A percentile compares a stretch with the other conserved stretches of the same genome.
Evolutionary conservation across 2,113 vertebrate species (phyloP).

Genomic region (Pagrus major): DNA sequence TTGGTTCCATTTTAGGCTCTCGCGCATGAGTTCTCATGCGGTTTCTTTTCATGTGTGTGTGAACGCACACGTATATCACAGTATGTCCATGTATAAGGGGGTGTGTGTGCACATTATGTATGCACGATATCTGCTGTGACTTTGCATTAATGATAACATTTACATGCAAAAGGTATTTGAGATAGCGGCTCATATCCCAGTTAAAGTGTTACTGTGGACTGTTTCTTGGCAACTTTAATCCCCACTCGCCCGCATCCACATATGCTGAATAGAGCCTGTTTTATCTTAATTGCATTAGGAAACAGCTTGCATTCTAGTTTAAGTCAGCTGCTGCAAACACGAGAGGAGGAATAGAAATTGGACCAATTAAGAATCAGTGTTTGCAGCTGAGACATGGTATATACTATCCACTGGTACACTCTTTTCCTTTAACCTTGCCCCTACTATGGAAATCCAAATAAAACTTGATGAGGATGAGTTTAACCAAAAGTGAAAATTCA

Average conservation of each 20-base stretch:
- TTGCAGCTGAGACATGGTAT: not conserved
- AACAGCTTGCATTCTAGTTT: constrained; percentile 15
- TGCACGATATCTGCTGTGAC: not conserved
- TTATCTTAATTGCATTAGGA: constrained; percentile 9
- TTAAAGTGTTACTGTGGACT: constrained; percentile 4
- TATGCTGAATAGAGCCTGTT: not conserved
- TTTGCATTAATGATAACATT: constrained; percentile 18
- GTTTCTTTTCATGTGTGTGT: not conserved
- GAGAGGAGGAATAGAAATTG: not conserved
- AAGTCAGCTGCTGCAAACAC: constrained; percentile 1
- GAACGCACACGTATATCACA: constrained; percentile 14
- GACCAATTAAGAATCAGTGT: constrained; percentile 8
- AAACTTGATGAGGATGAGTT: too few relatives aligned
- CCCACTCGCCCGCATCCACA: not conserved
- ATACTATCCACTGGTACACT: not conserved
- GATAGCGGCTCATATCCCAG: not conserved
- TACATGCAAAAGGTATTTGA: not conserved
- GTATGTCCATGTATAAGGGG: not conserved
- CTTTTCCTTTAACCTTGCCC: not conserved
- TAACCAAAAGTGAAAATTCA: too few relatives aligned
- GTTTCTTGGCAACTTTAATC: constrained; percentile 12
- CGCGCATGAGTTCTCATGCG: constrained; percentile 1
- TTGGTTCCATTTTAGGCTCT: constrained; percentile 24
- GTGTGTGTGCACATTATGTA: not conserved
- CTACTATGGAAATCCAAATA: not conserved